phyloP scores from a whole-genome alignment of 2,888 invertebrate genomes.

The Celastrina argiolus region DNA sequence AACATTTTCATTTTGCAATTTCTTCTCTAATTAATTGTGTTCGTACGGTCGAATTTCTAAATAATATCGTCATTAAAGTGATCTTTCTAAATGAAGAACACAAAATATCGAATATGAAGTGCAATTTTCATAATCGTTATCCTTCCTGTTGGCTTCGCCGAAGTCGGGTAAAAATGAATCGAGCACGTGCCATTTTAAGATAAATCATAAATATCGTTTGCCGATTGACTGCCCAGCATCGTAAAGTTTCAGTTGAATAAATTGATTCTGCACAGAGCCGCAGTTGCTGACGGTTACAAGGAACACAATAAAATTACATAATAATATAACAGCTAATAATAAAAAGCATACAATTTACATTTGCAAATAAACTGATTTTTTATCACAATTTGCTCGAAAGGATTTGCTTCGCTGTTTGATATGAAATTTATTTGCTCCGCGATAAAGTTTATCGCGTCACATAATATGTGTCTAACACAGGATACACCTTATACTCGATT shows the following conservation, averaged over 20 bases:
- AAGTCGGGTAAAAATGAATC: too few species aligned
- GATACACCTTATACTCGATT: not conserved
- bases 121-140: too few species aligned
- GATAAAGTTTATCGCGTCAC: slow-evolving; percentile 2
- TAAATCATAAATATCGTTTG: slow-evolving; percentile 4
- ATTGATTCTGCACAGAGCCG: not conserved
- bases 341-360: not conserved
- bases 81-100: too few species aligned
- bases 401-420: not conserved
- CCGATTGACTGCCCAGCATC: not conserved
- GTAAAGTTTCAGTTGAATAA: slow-evolving; percentile 5
- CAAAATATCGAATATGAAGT: too few species aligned
- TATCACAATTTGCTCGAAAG: not conserved
- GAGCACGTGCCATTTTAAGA: not conserved
- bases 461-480: not conserved
- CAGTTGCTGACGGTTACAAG: not conserved
- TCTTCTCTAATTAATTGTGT: not conserved
- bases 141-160: too few species aligned
- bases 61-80: too few species aligned
- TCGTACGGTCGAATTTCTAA: not conserved
- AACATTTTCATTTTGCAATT: not conserved
- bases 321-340: not conserved
- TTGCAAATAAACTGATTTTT: not conserved
- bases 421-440: not conserved
- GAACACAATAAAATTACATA: not conserved